Evolutionary conservation across 2,888 invertebrate genomes (phyloP).

Genomic region (Andrena chrysosceles): DNA sequence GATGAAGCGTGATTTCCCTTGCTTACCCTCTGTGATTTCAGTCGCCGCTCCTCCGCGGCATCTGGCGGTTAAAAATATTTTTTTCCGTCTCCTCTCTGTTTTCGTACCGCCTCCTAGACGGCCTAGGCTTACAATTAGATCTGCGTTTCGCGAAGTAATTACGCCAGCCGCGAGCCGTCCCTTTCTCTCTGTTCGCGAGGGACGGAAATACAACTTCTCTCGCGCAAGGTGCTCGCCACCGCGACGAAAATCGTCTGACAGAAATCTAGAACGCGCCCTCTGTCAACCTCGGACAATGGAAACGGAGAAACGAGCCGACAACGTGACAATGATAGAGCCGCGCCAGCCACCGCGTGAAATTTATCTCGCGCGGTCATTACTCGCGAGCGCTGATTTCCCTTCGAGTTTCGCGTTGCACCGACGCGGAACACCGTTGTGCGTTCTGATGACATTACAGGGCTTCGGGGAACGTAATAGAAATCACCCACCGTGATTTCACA

Average conservation of each 20-base stretch:
- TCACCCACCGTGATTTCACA: neutral
- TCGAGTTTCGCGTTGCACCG: neutral
- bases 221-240: constrained; percentile 32
- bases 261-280: constrained; percentile 45
- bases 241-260: constrained; percentile 22
- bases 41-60: constrained; percentile 72
- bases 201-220: constrained; percentile 67
- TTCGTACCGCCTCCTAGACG: constrained; percentile 69
- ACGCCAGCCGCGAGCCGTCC: constrained; percentile 62
- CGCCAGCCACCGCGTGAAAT: constrained; percentile 14
- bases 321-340: constrained; percentile 51
- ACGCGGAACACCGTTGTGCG: neutral
- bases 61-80: constrained; percentile 79
- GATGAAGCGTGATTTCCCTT: constrained; percentile 15
- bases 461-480: neutral
- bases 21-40: constrained; percentile 61
- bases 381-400: constrained; percentile 13
- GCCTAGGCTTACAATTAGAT: constrained; percentile 45
- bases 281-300: constrained; percentile 60
- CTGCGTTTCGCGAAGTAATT: constrained; percentile 72
- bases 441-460: too few species aligned
- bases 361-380: constrained; percentile 29
- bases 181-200: constrained; percentile 7
- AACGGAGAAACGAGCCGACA: constrained; percentile 51
- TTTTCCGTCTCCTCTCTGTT: constrained; percentile 66